phyloP scores from a whole-genome alignment of 1,140 invertebrate species.

The Helicoverpa armigera region DNA sequence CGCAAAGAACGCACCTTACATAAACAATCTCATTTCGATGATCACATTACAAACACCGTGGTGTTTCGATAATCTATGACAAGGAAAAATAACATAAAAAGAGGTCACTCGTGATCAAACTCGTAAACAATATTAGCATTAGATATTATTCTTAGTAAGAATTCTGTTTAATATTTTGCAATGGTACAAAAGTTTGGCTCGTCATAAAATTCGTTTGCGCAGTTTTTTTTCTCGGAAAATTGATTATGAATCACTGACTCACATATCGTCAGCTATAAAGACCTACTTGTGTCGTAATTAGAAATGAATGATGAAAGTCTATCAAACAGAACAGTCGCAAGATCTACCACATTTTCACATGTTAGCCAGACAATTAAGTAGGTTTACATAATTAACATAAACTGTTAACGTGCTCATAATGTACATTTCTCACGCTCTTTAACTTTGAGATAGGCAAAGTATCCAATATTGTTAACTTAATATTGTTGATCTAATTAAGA shows the following conservation, averaged over 20 bases:
- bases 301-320: conserved; percentile 3
- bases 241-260: conserved; percentile 29
- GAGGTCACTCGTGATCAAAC: neutral
- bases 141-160: conserved; percentile 37
- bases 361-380: neutral
- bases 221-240: conserved; percentile 29
- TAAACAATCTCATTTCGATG: conserved; percentile 2
- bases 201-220: conserved; percentile 24
- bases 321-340: neutral
- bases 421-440: conserved; percentile 39
- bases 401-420: conserved; percentile 23
- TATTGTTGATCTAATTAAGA: conserved; percentile 37
- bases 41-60: conserved; percentile 44
- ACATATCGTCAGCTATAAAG: neutral
- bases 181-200: conserved; percentile 28
- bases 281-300: neutral
- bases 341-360: no score
- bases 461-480: conserved; percentile 23
- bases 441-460: conserved; percentile 15
- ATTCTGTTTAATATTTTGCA: conserved; percentile 35
- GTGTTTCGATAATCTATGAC: conserved; percentile 50
- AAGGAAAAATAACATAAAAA: conserved; percentile 40
- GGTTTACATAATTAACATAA: conserved; percentile 23
- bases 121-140: conserved; percentile 40
- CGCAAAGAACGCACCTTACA: neutral